Conservation (phyloP, 2,888 invertebrate genomes). For the Sphaerophoria taeniata region DNA sequence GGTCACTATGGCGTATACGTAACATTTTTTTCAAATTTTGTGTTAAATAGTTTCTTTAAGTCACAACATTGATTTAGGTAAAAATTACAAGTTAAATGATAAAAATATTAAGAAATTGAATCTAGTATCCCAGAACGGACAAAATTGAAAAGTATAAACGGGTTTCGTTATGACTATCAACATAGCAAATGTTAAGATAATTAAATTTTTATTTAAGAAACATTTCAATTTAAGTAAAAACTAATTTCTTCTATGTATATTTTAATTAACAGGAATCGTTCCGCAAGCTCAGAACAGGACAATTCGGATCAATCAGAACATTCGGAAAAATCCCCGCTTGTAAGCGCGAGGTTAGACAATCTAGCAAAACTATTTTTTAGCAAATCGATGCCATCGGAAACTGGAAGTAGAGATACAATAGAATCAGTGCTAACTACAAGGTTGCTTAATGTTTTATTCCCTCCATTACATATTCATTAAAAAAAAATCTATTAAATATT, state of each 20-base stretch:
- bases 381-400: conserved; percentile 84
- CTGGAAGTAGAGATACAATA: conserved; percentile 83
- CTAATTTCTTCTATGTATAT: conserved; percentile 46
- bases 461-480: too few relatives aligned
- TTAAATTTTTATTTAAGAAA: not conserved
- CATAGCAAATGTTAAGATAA: too few relatives aligned
- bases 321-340: conserved; percentile 86
- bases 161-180: too few relatives aligned
- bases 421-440: conserved; percentile 83
- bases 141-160: too few relatives aligned
- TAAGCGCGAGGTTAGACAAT: conserved; percentile 89
- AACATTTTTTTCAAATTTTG: not conserved
- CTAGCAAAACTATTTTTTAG: conserved; percentile 90
- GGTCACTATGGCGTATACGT: conserved; percentile 7
- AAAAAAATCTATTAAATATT: too few relatives aligned
- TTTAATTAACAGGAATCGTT: conserved; percentile 83
- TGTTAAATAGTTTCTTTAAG: not conserved
- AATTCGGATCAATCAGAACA: conserved; percentile 83
- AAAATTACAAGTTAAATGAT: too few relatives aligned
- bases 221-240: not conserved
- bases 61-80: too few relatives aligned
- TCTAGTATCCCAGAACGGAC: too few relatives aligned
- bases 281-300: conserved; percentile 86
- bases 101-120: too few relatives aligned
- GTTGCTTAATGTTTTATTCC: conserved; percentile 77